phyloP scores from a whole-genome alignment of 2,888 invertebrate genomes.

The Drosophila aldrichi region DNA sequence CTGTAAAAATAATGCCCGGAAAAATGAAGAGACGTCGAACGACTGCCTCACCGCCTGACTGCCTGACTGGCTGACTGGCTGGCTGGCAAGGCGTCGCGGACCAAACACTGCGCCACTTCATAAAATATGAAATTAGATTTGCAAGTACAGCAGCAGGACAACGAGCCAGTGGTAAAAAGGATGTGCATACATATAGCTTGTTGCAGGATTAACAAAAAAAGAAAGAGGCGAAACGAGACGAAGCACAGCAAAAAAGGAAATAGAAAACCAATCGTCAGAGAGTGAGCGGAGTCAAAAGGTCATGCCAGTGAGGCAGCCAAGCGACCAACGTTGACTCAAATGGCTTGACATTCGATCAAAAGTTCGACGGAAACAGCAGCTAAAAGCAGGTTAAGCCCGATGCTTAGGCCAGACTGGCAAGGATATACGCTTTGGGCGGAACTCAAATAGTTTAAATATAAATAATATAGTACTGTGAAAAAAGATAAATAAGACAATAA shows the following conservation, averaged over 20 bases:
- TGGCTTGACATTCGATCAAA: slow-evolving; percentile 79
- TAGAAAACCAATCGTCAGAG: slow-evolving; percentile 12
- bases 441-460: too few relatives aligned
- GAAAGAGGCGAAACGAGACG: slow-evolving; percentile 5
- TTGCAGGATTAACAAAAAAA: slow-evolving; percentile 43
- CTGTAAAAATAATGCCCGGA: slow-evolving; percentile 45
- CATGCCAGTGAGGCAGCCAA: slow-evolving; percentile 51
- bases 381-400: slow-evolving; percentile 37
- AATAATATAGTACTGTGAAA: too few relatives aligned
- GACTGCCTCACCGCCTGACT: slow-evolving; percentile 9
- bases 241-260: background rate
- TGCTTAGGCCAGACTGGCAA: background rate
- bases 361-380: slow-evolving; percentile 60
- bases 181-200: slow-evolving; percentile 60
- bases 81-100: slow-evolving; percentile 30
- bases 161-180: slow-evolving; percentile 31
- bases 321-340: slow-evolving; percentile 65
- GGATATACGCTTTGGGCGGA: slow-evolving; percentile 11
- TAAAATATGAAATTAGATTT: slow-evolving; percentile 81
- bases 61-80: background rate
- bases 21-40: slow-evolving; percentile 41
- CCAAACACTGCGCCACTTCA: slow-evolving; percentile 66
- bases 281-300: slow-evolving; percentile 57
- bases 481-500: too few relatives aligned
- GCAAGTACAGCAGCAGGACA: slow-evolving; percentile 60